Base-by-base conservation (phyloP, 2,113 vertebrate species). In the Etia nguti region DNA sequence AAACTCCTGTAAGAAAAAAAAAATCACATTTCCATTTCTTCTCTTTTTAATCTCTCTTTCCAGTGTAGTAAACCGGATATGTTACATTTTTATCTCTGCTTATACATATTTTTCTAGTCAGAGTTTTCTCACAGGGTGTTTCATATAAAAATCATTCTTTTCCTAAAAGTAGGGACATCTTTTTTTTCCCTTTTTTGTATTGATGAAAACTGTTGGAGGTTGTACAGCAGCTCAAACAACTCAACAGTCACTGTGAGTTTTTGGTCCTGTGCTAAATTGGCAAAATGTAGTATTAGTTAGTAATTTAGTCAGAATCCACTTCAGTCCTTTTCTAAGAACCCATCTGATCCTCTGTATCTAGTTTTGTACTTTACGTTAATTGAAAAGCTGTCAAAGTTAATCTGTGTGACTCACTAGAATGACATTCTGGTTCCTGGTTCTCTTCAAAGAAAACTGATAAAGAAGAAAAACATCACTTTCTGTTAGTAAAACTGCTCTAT, bases 51-150 rank as follows among this genome's bases (percentile, higher is more conserved):
- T 56, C 55, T 56, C 26, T 56, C 55, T 56, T 56, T 6, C 22
- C 22, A 56, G 55, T 26, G 11, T 56, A 26, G 6, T 56, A 56
- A 56, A 56, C 0, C 26, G 55, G 11, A 56, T 26, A 56, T 56
- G 0, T 56, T 56, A 56, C 22, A 54, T n/a, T 10, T 54, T 54
- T 54, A n/a, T 54, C 20, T 54, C 50, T 54, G 50, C 4, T 54
- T 0, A 54, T 0, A 10, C 9, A n/a, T n/a, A 54, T 54, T 54
- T 54, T 54, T n/a, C 1, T n/a, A 54, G 50, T 54, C 9, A 54
- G 20, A 54, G 20, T 24, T 56, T 56, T 56, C 54, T 26, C 22
- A 56, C 22, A 56, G 54, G 11, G 2, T 56, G 22, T 55, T 55
- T 22, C 11, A 12, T 55, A 56, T 26, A 8, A 56, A 56, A 56